Conservation (phyloP, 1,140 invertebrate species). For the Grapholita molesta region DNA sequence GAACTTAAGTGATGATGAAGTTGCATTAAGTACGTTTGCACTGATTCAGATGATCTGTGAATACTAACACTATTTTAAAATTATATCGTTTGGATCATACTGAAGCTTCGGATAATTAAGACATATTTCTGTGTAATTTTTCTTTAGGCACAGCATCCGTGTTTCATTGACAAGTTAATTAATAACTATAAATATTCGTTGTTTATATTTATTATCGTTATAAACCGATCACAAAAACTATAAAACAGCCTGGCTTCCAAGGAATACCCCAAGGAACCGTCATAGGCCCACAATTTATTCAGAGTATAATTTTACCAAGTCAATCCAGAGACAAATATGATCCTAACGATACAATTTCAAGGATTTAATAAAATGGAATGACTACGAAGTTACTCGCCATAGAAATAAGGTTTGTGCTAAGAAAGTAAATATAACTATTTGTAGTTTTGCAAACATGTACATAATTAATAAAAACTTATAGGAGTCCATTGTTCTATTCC, state of each 20-base stretch:
- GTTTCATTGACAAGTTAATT: neutral
- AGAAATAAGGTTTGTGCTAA: slow-evolving; percentile 31
- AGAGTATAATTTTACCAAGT: too few relatives aligned
- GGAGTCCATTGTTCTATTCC: neutral
- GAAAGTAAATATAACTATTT: slow-evolving; percentile 23
- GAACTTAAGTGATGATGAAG: slow-evolving; percentile 6
- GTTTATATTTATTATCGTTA: too few relatives aligned
- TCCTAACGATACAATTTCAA: neutral
- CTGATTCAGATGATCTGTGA: slow-evolving; percentile 2
- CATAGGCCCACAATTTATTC: too few relatives aligned
- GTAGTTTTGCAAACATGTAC: neutral
- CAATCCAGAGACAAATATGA: neutral
- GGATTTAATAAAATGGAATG: slow-evolving; percentile 24
- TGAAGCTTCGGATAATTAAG: neutral
- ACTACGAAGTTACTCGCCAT: slow-evolving; percentile 33
- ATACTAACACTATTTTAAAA: neutral
- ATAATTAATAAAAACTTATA: neutral
- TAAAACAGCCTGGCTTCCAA: too few relatives aligned
- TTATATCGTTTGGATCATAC: neutral
- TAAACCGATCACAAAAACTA: too few relatives aligned
- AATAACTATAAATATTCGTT: too few relatives aligned
- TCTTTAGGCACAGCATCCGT: neutral
- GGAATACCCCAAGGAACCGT: neutral
- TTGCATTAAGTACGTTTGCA: neutral
- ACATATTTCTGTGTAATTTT: neutral